Conservation (phyloP, 2,888 invertebrate species). For the Brachyopa scutellaris region DNA sequence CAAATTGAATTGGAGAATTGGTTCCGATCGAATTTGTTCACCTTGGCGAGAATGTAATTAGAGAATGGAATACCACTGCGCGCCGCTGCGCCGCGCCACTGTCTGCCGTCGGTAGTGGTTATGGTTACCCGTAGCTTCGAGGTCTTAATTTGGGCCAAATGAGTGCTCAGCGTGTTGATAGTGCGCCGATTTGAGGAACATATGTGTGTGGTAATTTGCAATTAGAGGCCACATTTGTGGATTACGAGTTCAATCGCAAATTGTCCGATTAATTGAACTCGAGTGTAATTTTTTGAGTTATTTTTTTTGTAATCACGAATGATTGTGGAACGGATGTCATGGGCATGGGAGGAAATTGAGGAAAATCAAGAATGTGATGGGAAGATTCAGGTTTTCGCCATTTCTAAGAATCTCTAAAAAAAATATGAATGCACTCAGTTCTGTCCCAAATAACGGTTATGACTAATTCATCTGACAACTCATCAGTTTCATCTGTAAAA, state of each 20-base stretch:
- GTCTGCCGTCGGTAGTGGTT: slow-evolving; percentile 38
- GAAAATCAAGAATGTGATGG: no score
- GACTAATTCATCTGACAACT: slow-evolving; percentile 59
- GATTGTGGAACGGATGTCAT: background rate
- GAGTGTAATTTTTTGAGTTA: slow-evolving; percentile 20
- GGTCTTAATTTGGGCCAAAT: slow-evolving; percentile 70
- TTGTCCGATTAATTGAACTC: slow-evolving; percentile 66
- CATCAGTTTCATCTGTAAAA: slow-evolving; percentile 24
- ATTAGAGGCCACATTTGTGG: slow-evolving; percentile 63
- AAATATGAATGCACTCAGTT: background rate
- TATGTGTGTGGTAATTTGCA: slow-evolving; percentile 66
- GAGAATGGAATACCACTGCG: slow-evolving; percentile 35
- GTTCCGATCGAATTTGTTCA: slow-evolving; percentile 68
- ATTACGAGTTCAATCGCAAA: slow-evolving; percentile 69
- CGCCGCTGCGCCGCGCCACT: background rate
- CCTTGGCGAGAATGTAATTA: slow-evolving; percentile 69
- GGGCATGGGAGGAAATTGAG: slow-evolving; percentile 3
- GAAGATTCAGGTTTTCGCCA: no score
- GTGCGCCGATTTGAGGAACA: slow-evolving; percentile 35
- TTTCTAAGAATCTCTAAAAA: no score
- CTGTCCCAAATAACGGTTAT: slow-evolving; percentile 17
- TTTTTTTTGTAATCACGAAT: background rate
- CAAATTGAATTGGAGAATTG: slow-evolving; percentile 68
- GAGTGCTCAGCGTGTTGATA: slow-evolving; percentile 27
- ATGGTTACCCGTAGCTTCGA: slow-evolving; percentile 33